Evolutionary conservation across 2,888 invertebrate species (phyloP), one percentile per base, ranked within the genome.

Genomic region (Acronicta aceris): DNA sequence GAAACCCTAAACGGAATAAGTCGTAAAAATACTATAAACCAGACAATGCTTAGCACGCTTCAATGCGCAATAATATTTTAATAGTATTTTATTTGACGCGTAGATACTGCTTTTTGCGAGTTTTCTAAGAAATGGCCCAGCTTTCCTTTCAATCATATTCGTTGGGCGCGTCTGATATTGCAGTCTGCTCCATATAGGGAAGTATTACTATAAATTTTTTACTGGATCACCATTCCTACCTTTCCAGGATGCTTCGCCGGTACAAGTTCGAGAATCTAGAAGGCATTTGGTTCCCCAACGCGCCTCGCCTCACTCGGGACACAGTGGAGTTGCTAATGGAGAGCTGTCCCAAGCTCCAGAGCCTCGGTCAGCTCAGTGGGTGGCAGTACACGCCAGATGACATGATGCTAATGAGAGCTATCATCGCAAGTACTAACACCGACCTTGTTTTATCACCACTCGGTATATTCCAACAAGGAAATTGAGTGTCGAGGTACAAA

Each of bases 361-460:
- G 95, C 66, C 89, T 97, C 12, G 97, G 97, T 0, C 96, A 96
- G 82, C 85, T 97, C 16, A 96, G 95, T 48, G 96, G 96, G 0
- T 97, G 97, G 97, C 94, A 95, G 64, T 91, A 96, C 65, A 95
- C 95, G 0, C 95, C 96, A 0, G 96, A 96, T 76, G 97, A 97
- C 71, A 93, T 97, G 87, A 96, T 96, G 84, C 89, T 96, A 41
- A 95, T 97, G 86, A 93, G 96, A 65, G 95, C 96, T 13, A 93
- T 96, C 65, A 95, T 96, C 33, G 95, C 95, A 21, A 96, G 96
- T 78, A 96, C 96, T 45, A 97, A 97, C 78, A 96, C 95, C 1
- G 95, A 96, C 82, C 88, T 97, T 68, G 95, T 96, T 66, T 88
- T 97, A 74, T 95, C 96, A 43, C 96, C 96, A 13, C 93, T 95